Evolutionary conservation across 1,140 invertebrate species (phyloP).

Genomic region (Scaptomyza montana): DNA sequence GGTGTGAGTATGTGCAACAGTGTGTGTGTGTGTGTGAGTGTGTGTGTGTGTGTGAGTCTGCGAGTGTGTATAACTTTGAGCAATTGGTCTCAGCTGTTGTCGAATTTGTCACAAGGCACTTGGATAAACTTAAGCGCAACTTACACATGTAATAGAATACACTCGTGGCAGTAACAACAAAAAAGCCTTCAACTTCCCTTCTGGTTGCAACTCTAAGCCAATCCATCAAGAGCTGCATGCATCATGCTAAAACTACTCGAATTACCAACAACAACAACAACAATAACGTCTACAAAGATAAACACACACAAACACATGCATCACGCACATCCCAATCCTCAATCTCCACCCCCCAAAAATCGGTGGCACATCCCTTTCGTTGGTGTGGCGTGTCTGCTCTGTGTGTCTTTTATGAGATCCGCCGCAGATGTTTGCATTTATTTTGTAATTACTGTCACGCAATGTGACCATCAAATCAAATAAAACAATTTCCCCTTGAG

Average conservation of each 20-base stretch:
- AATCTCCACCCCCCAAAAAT: background rate
- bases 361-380: conserved; percentile 20
- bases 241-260: conserved; percentile 58
- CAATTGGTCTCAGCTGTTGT: conserved; percentile 75
- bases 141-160: conserved; percentile 79
- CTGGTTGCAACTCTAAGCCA: conserved; percentile 59
- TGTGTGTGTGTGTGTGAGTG: conserved; percentile 5
- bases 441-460: conserved; percentile 81
- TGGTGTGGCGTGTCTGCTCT: conserved; percentile 22
- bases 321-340: conserved; percentile 35
- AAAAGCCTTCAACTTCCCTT: background rate
- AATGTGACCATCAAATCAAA: conserved; percentile 80
- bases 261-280: conserved; percentile 52
- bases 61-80: conserved; percentile 21
- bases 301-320: conserved; percentile 33
- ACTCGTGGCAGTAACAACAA: conserved; percentile 3
- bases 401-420: conserved; percentile 54
- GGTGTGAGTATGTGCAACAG: conserved; percentile 10
- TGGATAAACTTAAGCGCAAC: conserved; percentile 64
- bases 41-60: background rate
- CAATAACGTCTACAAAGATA: conserved; percentile 15
- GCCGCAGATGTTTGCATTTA: conserved; percentile 78
- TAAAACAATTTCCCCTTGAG: conserved; percentile 65
- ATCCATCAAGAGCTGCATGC: conserved; percentile 67
- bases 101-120: conserved; percentile 66